These are phyloP conservation scores for Anabas testudineus DNA, from an alignment of 2,797 vertebrate species.

Conservation along the genomic window DNA sequence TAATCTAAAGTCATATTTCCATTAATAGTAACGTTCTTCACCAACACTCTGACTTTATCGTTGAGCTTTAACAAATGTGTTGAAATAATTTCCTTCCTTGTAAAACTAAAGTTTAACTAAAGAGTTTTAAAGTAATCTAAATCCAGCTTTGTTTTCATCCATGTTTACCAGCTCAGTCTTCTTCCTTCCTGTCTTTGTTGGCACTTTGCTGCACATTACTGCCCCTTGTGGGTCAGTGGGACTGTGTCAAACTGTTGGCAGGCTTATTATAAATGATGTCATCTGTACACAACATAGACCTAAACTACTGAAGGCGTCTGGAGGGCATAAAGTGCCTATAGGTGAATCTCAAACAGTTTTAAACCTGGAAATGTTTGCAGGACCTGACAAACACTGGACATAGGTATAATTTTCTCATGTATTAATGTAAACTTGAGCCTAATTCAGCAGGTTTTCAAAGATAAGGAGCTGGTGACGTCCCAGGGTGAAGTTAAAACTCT, in stretches of 20 bases:
- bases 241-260: no score
- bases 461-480: no score
- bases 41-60: neutral
- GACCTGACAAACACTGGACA: neutral
- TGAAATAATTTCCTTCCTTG: neutral
- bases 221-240: neutral
- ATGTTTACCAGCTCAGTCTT: neutral
- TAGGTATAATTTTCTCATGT: neutral
- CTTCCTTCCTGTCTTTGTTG: neutral
- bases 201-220: neutral
- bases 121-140: neutral
- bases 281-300: no score
- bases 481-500: neutral
- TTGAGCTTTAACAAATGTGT: neutral
- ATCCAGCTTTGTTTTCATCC: neutral
- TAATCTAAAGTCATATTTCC: neutral
- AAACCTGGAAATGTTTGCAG: neutral
- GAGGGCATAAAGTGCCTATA: no score
- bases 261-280: no score
- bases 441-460: no score
- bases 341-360: neutral
- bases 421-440: neutral
- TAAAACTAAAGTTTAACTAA: neutral
- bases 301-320: no score
- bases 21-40: neutral